Base-by-base conservation (phyloP, 2,113 vertebrate genomes). In the Brienomyrus longianalis region DNA sequence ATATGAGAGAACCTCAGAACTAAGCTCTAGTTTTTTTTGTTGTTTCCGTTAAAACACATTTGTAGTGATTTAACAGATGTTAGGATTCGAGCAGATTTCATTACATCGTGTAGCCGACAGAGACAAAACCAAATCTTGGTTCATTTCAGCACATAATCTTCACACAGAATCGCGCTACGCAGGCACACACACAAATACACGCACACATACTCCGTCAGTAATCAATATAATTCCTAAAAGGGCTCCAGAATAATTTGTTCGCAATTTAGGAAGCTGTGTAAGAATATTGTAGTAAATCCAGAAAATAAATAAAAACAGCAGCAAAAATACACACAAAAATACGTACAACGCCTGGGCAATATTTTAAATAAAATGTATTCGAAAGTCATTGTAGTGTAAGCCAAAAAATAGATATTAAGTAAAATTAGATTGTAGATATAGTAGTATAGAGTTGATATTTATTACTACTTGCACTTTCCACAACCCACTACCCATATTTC, bases 1-100 rank as follows among this genome's bases (percentile, higher is more conserved):
- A 45, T 66, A n/a, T 62, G 15, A 54, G 13, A 54, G 13, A 54
- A 87, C 85, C 8, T 87, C 23, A 87, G 48, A 87, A 54, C 27
- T 87, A 84, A 84, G 45, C 80, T 84, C 39, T 21, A 13, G 35
- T 80, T 80, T 80, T 70, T 45, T 84, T n/a, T n/a, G n/a, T n/a
- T 84, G 83, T 84, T 84, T 84, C 45, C 83, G 45, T 48, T 48
- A 84, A 84, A 84, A 84, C 39, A 47, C 83, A 47, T 84, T 84
- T 48, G 83, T 84, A 47, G 19, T 84, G 8, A 47, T 48, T 84
- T 84, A 48, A 84, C 39, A 84, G 43, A 21, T 84, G 83, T 80
- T 80, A 80, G 74, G 31, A 80, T 80, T 80, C 74, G 15, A 19
- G 11, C 74, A 39, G 31, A 80, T 80, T 80, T 80, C 31, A 80